Evolutionary conservation across 2,113 vertebrate species (phyloP), one percentile per base, ranked within the genome.

Genomic region (Rhadina sibilatrix): DNA sequence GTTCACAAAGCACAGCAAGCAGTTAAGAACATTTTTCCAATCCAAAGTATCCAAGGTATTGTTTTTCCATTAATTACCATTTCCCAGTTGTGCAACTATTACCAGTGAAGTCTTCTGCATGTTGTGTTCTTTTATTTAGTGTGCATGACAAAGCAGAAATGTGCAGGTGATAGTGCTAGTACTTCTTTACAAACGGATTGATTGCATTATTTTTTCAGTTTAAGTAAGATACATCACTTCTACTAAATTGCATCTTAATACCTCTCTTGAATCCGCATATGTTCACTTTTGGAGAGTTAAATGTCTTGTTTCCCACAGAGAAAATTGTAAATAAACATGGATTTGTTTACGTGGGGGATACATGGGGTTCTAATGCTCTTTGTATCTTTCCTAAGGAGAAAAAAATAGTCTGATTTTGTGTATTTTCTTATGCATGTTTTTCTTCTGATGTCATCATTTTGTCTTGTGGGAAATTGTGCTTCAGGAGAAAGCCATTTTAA

Each of bases 391-490:
- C 27, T 63, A 61, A 83, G 72, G 46, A 81, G 60, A 81, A 40
- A 89, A 68, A 68, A 69, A 50, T 25, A n/a, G 17, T 38, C 80
- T 44, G 56, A 56, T 77, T 85, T 65, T 86, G 28, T 90, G 13
- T 90, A 42, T 93, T 92, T 95, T 92, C 69, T 63, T 87, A 83
- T 31, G 64, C 17, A n/a, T 63, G 4, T 83, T 93, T 94, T 90
- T 88, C 63, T 72, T 86, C 68, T 88, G 84, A 77, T 87, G 64
- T 92, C 65, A 16, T 83, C 13, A 47, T 75, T 91, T 70, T 54
- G 40, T 89, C 72, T 86, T 66, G 50, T 50, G 71, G 53, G 71
- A 93, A 83, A 66, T 66, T 28, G 42, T 80, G 50, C 75, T 88
- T 88, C n/a, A 50, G 63, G 46, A 78, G 19, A 95, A 90, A 76